Evolutionary conservation across 2,888 invertebrate species (phyloP).

Genomic region (Crematogaster levior): DNA sequence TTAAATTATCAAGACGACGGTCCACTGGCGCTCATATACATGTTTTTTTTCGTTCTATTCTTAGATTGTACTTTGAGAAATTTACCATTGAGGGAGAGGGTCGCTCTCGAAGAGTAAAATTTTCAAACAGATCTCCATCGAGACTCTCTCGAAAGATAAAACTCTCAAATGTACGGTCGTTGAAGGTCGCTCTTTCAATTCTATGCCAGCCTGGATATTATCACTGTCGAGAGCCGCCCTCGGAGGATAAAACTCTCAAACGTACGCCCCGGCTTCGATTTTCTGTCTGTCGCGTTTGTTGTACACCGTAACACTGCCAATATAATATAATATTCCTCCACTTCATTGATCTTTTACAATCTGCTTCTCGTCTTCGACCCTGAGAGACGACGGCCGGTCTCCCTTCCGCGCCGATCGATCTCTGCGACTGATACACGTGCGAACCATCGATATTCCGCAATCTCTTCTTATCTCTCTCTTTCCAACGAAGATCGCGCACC

Average conservation of each 20-base stretch:
- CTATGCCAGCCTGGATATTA: neutral
- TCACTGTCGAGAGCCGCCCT: neutral
- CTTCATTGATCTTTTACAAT: slow-evolving; percentile 50
- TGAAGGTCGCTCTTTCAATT: slow-evolving; percentile 17
- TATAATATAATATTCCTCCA: slow-evolving; percentile 45
- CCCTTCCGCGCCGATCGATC: slow-evolving; percentile 27
- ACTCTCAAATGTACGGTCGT: neutral
- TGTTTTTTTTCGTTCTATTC: neutral
- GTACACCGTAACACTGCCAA: slow-evolving; percentile 66
- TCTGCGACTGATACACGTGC: slow-evolving; percentile 38
- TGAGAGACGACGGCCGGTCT: slow-evolving; percentile 29
- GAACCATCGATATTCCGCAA: slow-evolving; percentile 41
- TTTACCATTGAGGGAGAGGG: neutral
- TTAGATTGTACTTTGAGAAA: slow-evolving; percentile 24
- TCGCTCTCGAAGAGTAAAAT: neutral
- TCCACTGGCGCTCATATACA: slow-evolving; percentile 28
- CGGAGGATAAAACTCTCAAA: slow-evolving; percentile 15
- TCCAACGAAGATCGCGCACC: slow-evolving; percentile 45
- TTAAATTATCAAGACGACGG: slow-evolving; percentile 29
- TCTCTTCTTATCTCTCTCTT: slow-evolving; percentile 30
- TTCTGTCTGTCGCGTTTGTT: slow-evolving; percentile 39
- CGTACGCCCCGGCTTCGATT: slow-evolving; percentile 12
- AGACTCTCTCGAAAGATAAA: slow-evolving; percentile 24
- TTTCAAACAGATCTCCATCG: neutral
- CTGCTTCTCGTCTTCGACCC: slow-evolving; percentile 54